A percentile compares a stretch with the other conserved stretches of the same genome.
Evolutionary conservation across 2,888 invertebrate species (phyloP).

Genomic region (Formica aserva): DNA sequence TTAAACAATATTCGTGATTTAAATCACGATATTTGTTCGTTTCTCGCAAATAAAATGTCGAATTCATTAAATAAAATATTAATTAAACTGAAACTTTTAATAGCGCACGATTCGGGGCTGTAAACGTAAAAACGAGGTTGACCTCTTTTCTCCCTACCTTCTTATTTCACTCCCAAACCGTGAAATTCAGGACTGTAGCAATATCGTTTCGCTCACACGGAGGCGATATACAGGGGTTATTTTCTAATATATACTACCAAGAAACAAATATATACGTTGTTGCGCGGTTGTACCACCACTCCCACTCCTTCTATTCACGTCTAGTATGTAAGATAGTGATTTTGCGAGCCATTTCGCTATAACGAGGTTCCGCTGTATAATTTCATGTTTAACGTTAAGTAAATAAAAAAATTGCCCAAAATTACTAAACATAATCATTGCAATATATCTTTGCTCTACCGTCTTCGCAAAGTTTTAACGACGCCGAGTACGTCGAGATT

Average conservation of each 20-base stretch:
- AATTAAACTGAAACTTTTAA: neutral
- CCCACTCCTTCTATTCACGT: neutral
- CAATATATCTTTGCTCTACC: neutral
- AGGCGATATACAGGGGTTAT: neutral
- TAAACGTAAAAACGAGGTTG: neutral
- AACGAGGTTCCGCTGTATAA: neutral
- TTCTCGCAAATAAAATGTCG: neutral
- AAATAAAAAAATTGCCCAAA: neutral
- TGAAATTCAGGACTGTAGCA: neutral
- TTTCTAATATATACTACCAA: neutral
- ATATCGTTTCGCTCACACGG: neutral
- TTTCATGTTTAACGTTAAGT: neutral
- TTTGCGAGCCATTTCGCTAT: neutral
- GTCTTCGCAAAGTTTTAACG: neutral
- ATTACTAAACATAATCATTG: conserved; percentile 1
- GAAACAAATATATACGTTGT: too few relatives aligned
- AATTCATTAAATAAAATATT: conserved; percentile 12
- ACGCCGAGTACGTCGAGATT: conserved; percentile 69
- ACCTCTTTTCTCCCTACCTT: too few relatives aligned
- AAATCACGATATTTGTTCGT: neutral
- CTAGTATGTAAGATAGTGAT: neutral
- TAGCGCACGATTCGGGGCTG: neutral
- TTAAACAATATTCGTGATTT: neutral
- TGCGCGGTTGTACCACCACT: too few relatives aligned
- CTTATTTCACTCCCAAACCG: neutral